Evolutionary conservation across 2,113 vertebrate genomes (phyloP).

Genomic region (Thymallus thymallus): DNA sequence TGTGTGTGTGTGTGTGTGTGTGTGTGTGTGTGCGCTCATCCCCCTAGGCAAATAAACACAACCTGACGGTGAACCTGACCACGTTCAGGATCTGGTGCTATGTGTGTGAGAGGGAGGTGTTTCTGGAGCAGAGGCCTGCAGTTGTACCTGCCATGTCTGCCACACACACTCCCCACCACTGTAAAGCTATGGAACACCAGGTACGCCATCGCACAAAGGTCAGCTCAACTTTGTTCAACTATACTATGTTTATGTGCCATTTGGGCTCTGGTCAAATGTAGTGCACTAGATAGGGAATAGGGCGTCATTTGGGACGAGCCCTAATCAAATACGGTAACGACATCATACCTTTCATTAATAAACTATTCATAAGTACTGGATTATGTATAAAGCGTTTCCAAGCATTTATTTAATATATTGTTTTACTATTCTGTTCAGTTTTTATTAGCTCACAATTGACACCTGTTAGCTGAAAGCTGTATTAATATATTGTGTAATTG

Average conservation of each 20-base stretch:
- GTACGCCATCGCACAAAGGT: constrained; percentile 53
- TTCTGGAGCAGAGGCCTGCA: constrained; percentile 72
- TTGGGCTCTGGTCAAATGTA: too few relatives aligned
- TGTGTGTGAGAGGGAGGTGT: constrained; percentile 92
- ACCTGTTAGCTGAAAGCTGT: too few relatives aligned
- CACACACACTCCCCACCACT: constrained; percentile 56
- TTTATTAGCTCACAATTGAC: too few relatives aligned
- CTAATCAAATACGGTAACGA: too few relatives aligned
- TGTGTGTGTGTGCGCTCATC: not conserved
- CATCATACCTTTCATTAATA: too few relatives aligned
- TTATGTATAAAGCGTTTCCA: too few relatives aligned
- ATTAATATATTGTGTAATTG: too few relatives aligned
- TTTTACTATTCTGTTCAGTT: too few relatives aligned
- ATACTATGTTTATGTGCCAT: too few relatives aligned
- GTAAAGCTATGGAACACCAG: constrained; percentile 76
- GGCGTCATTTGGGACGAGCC: too few relatives aligned
- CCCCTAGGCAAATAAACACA: constrained; percentile 86
- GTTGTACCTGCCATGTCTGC: constrained; percentile 52
- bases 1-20: constrained; percentile 3
- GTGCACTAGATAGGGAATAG: too few relatives aligned
- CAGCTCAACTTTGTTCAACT: not conserved
- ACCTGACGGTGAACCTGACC: constrained; percentile 95
- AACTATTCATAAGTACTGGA: too few relatives aligned
- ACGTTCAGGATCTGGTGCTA: constrained; percentile 97
- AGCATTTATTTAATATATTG: not conserved